Evolutionary conservation across 2,797 vertebrate species (phyloP).

Genomic region (Masticophis lateralis): DNA sequence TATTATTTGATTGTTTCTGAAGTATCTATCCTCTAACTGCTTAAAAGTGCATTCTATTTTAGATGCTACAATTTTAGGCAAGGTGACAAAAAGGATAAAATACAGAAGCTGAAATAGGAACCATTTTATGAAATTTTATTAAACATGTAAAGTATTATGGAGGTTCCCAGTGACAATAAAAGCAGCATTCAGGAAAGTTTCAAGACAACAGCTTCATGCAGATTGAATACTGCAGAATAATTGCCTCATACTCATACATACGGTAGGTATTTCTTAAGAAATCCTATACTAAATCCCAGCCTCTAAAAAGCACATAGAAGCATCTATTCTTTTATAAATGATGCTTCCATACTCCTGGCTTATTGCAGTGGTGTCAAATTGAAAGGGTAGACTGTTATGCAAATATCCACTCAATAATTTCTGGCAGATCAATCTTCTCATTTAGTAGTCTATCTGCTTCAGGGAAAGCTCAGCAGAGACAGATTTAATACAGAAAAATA

Average conservation of each 20-base stretch:
- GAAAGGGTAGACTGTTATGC: background rate
- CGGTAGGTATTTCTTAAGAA: background rate
- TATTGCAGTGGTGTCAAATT: background rate
- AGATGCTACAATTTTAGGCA: background rate
- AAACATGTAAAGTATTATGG: background rate
- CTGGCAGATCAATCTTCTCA: conserved; percentile 55
- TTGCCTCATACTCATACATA: background rate
- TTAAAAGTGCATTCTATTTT: background rate
- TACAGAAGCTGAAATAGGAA: background rate
- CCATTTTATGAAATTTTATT: background rate
- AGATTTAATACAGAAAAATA: conserved; percentile 37
- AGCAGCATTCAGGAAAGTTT: background rate
- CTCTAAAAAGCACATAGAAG: background rate
- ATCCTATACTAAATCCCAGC: background rate
- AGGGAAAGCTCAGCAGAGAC: conserved; percentile 36
- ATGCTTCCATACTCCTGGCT: background rate
- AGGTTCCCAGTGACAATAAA: background rate
- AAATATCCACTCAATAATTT: conserved; percentile 9
- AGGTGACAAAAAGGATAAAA: background rate
- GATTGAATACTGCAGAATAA: background rate
- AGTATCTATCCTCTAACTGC: background rate
- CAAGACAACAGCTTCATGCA: background rate
- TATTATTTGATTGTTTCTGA: background rate
- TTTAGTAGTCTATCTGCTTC: conserved; percentile 62
- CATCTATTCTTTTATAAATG: background rate